A percentile compares a stretch with the other conserved stretches of the same genome.
These are phyloP conservation scores for Uria lomvia DNA, from an alignment of 2,113 vertebrate species.

Conservation along the genomic window DNA sequence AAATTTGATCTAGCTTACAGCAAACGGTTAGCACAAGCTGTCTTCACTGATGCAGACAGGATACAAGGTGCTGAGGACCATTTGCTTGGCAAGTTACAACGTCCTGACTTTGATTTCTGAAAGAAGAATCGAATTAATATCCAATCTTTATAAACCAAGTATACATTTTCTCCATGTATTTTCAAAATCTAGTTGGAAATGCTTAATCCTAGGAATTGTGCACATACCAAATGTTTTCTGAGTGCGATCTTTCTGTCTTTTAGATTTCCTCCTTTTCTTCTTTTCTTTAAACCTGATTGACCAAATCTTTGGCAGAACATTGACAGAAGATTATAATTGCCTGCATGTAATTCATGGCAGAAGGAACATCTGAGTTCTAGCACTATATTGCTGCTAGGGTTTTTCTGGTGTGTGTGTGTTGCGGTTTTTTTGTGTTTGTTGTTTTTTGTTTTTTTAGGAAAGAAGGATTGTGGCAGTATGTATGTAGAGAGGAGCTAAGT, in stretches of 20 bases:
- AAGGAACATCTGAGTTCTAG: background rate
- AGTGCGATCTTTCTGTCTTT: background rate
- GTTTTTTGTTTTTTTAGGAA: background rate
- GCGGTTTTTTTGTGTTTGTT: background rate
- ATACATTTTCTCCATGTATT: fast-evolving
- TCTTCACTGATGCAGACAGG: background rate
- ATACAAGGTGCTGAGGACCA: background rate
- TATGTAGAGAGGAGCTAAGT: background rate
- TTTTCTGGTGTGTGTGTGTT: background rate
- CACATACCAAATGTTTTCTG: background rate
- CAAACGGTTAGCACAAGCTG: background rate
- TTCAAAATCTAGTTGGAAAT: background rate
- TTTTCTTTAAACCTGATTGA: background rate
- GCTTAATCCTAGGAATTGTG: background rate
- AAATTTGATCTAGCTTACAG: background rate
- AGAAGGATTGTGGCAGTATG: background rate
- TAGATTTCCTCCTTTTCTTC: background rate
- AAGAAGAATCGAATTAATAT: background rate
- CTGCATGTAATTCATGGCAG: background rate
- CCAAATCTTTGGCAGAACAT: background rate
- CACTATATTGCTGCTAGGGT: background rate
- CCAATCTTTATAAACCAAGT: background rate
- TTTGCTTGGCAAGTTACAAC: background rate
- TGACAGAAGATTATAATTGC: background rate
- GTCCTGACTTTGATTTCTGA: background rate